phyloP scores from a whole-genome alignment of 2,888 invertebrate species.

The Sicus ferrugineus region DNA sequence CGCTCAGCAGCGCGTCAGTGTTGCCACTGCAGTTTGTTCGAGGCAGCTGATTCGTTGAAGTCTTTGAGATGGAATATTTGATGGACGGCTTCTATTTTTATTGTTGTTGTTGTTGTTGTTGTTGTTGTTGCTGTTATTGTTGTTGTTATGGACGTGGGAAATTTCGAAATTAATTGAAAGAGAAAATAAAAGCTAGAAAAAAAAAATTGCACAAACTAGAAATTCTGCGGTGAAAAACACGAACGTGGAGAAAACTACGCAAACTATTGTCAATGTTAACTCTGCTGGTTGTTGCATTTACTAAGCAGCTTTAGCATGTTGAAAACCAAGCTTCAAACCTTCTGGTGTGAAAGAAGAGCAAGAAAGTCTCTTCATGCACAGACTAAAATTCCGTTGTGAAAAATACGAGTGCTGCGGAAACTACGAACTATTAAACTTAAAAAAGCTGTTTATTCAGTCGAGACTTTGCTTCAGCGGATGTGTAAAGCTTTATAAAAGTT shows the following conservation, averaged over 20 bases:
- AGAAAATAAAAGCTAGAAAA: background rate
- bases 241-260: no score
- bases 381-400: no score
- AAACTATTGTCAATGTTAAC: background rate
- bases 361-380: no score
- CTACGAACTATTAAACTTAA: no score
- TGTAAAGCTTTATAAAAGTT: no score
- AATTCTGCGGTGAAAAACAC: no score
- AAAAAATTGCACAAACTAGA: background rate
- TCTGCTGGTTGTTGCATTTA: background rate
- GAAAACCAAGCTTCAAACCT: no score
- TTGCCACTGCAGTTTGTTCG: background rate
- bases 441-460: no score
- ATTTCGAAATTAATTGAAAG: background rate
- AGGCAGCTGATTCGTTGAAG: background rate
- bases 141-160: background rate
- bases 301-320: slow-evolving; percentile 29
- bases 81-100: background rate
- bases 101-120: slow-evolving; percentile 1
- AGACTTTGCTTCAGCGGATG: no score
- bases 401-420: no score
- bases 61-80: background rate
- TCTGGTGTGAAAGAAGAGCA: no score
- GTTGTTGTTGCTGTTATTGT: background rate
- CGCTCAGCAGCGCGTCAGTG: background rate